Evolutionary conservation across 2,888 invertebrate species (phyloP).

Genomic region (Diarsia rubi): DNA sequence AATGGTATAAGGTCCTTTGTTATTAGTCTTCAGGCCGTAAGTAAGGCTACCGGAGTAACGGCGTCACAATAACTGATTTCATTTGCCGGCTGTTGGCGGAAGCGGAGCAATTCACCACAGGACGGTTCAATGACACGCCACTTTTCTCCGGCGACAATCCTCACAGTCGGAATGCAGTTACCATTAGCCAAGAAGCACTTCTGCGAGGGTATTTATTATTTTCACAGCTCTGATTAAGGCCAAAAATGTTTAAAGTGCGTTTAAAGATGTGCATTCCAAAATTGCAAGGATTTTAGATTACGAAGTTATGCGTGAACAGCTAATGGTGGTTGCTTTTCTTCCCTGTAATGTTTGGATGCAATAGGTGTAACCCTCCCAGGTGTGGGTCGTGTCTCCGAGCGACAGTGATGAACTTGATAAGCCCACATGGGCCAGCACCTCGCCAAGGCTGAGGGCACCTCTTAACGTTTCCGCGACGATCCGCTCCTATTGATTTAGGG

Average conservation of each 20-base stretch:
- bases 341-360: conserved; percentile 3
- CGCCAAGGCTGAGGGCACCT: conserved; percentile 42
- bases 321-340: conserved; percentile 5
- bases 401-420: conserved; percentile 68
- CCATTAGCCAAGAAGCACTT: conserved; percentile 70
- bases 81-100: conserved; percentile 82
- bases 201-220: conserved; percentile 68
- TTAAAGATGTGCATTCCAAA: conserved; percentile 44
- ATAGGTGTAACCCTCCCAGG: conserved; percentile 12
- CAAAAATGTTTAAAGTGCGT: conserved; percentile 58
- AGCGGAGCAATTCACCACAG: conserved; percentile 82
- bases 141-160: conserved; percentile 76
- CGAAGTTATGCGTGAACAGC: conserved; percentile 11
- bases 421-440: conserved; percentile 49
- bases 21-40: conserved; percentile 30
- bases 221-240: conserved; percentile 68
- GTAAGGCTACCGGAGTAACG: conserved; percentile 70
- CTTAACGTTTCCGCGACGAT: conserved; percentile 62
- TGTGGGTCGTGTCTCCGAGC: conserved; percentile 58
- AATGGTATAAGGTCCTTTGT: conserved; percentile 34
- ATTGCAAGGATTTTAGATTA: conserved; percentile 35
- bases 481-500: conserved; percentile 62
- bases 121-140: conserved; percentile 86
- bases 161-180: conserved; percentile 81
- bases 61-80: conserved; percentile 80